Conservation (phyloP, 64 coral and sea anemone genomes). For the Stylophora pistillata region DNA sequence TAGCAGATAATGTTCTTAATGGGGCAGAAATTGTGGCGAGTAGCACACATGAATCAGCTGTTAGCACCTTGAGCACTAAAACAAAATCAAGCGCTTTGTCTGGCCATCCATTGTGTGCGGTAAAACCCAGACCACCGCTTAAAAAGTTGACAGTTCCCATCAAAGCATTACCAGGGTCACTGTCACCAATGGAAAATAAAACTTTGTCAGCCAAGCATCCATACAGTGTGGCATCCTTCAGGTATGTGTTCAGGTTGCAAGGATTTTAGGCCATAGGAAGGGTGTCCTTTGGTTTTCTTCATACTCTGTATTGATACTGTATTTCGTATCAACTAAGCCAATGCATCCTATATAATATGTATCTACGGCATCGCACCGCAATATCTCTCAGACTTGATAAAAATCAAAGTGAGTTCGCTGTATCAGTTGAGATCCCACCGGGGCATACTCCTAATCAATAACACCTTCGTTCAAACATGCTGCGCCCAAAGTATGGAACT, state of each 20-base stretch:
- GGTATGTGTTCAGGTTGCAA: not conserved
- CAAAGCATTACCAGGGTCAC: not conserved
- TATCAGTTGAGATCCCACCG: too few species aligned
- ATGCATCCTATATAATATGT: too few species aligned
- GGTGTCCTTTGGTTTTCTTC: too few species aligned
- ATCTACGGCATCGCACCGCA: too few species aligned
- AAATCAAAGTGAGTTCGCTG: too few species aligned
- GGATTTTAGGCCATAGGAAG: too few species aligned
- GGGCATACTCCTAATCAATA: too few species aligned
- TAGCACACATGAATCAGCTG: not conserved
- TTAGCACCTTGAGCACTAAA: not conserved
- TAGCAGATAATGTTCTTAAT: not conserved
- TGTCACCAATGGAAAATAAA: not conserved
- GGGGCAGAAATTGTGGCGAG: not conserved
- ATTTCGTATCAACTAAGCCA: too few species aligned
- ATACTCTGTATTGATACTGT: too few species aligned
- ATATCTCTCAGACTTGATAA: too few species aligned
- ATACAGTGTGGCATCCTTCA: not conserved
- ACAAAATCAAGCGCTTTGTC: not conserved
- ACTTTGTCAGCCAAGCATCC: not conserved
- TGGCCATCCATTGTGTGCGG: not conserved
- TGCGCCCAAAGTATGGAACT: too few species aligned
- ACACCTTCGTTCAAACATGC: too few species aligned
- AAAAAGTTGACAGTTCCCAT: constrained; percentile 3
- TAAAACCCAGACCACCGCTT: not conserved